These are phyloP conservation scores for Globodera rostochiensis DNA, from an alignment of 1,140 invertebrate genomes.

Conservation along the genomic window DNA sequence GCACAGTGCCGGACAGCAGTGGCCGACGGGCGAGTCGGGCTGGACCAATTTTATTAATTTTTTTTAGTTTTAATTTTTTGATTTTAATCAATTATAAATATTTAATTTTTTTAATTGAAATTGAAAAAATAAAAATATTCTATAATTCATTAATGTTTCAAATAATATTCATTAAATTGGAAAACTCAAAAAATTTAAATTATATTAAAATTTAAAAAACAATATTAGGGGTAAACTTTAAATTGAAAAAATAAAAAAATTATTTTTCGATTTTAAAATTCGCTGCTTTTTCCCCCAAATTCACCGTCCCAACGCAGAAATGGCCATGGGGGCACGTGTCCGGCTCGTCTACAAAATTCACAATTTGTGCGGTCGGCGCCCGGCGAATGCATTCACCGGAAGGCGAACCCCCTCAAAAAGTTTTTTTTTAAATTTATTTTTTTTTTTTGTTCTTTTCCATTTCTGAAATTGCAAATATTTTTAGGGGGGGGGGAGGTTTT, in stretches of 20 bases:
- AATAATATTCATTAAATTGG: no score
- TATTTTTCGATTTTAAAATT: no score
- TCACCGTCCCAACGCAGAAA: slow-evolving; percentile 47
- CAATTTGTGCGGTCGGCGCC: slow-evolving; percentile 42
- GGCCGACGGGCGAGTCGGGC: slow-evolving; percentile 61
- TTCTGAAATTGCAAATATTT: neutral
- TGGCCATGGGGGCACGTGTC: slow-evolving; percentile 58
- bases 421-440: neutral
- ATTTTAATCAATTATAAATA: neutral
- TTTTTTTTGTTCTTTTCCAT: neutral
- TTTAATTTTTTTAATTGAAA: no score
- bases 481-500: neutral
- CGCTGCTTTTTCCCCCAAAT: neutral
- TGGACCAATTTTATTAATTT: slow-evolving; percentile 12
- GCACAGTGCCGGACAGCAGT: slow-evolving; percentile 62
- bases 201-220: no score
- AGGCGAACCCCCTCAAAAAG: slow-evolving; percentile 45
- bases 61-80: no score
- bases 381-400: slow-evolving; percentile 52
- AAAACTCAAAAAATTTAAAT: no score
- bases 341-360: slow-evolving; percentile 54
- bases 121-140: no score
- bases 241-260: no score
- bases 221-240: no score
- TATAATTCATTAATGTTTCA: neutral